These are phyloP conservation scores for Tetramorium bicarinatum DNA, from an alignment of 2,888 invertebrate species.

Conservation along the genomic window DNA sequence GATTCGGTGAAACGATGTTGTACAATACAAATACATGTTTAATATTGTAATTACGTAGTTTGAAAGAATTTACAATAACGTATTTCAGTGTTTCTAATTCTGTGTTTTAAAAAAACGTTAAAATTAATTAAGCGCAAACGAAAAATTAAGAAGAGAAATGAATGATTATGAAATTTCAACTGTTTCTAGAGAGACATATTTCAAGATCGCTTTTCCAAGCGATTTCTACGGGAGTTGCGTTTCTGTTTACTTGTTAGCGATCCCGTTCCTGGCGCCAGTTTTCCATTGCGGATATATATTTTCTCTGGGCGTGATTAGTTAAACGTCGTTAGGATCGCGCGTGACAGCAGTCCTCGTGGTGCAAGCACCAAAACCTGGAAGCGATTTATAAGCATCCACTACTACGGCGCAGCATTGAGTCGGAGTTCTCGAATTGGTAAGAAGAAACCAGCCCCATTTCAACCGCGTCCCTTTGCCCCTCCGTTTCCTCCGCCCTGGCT, in stretches of 20 bases:
- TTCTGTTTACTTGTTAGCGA: constrained; percentile 61
- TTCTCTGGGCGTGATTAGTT: constrained; percentile 83
- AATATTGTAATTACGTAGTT: constrained; percentile 69
- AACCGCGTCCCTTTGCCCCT: constrained; percentile 44
- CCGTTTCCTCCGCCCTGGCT: constrained; percentile 50
- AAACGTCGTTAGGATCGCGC: constrained; percentile 83
- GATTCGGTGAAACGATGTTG: constrained; percentile 55
- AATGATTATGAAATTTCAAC: not conserved
- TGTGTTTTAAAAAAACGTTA: not conserved
- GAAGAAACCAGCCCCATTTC: constrained; percentile 62
- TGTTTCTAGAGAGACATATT: not conserved
- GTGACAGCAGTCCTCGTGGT: constrained; percentile 78
- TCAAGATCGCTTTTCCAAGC: constrained; percentile 9
- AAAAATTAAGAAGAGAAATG: not conserved
- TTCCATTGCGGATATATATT: constrained; percentile 81
- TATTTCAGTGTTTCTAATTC: not conserved
- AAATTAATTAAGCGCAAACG: constrained; percentile 11
- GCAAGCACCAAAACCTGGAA: constrained; percentile 79
- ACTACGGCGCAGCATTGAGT: constrained; percentile 29
- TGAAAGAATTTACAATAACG: not conserved
- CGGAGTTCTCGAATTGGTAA: constrained; percentile 73
- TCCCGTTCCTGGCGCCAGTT: constrained; percentile 73
- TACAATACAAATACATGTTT: constrained; percentile 68
- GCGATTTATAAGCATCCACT: constrained; percentile 83
- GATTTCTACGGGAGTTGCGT: constrained; percentile 27